Base-by-base conservation (phyloP, 2,888 invertebrate genomes). In the Uloborus plumipes region DNA sequence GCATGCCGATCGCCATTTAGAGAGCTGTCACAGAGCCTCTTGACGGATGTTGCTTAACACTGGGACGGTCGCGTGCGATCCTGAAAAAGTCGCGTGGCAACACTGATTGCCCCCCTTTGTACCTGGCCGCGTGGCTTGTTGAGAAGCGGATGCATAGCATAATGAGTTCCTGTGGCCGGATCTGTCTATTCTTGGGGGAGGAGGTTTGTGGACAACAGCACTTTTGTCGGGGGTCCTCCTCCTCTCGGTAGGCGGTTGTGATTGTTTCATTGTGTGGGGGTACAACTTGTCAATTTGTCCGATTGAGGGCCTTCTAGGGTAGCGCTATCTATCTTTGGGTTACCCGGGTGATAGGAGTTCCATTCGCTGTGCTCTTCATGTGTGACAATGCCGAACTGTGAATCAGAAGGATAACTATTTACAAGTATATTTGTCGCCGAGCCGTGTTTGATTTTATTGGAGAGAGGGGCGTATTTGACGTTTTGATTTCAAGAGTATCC, bases 101-200 rank as follows among this genome's bases (percentile, higher is more conserved):
- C 31, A 26, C 62, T 61, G 69, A 51, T 61, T n/a, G 69, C 73
- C 53, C 58, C 64, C 65, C 64, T 55, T 47, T 53, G 64, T 15
- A 18, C 18, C 26, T n/a, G 22, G 26, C 18, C 47, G 11, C 26
- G 64, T 64, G 64, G 49, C 64, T 64, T 20, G 39, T 64, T 64
- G 64, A 39, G 39, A 39, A 39, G 39, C 64, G 64, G 64, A 64
- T 47, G 64, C 49, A 39, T 64, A 64, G 64, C 67, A 55, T 80
- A 80, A 80, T 80, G 80, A 80, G 80, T 80, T 80, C 80, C 80
- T 80, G 80, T 80, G 72, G 64, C 47, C 64, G 47, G 47, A 47
- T 47, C 18, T 64, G 47, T 47, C 39, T 22, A 47, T 39, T 65
- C 66, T n/a, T 78, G 66, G 71, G 71, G 39, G 39, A 11, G 39